Base-by-base conservation (phyloP, 35 echinoderm and acorn worm genomes). In the Patiria miniata region DNA sequence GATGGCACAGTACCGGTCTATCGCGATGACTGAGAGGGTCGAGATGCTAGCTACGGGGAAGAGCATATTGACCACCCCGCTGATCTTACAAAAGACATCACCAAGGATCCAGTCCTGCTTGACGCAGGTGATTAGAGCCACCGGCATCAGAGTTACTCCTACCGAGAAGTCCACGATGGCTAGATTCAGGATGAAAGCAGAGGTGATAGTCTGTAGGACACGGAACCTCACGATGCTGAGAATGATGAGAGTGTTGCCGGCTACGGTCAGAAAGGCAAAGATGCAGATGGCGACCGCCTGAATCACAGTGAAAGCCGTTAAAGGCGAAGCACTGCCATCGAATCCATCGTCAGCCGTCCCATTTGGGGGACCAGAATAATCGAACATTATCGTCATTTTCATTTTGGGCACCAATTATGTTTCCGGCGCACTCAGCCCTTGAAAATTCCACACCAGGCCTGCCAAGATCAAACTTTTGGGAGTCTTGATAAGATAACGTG, bases 1-100 rank as follows among this genome's bases (percentile, higher is more conserved):
- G 39, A 81, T 81, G 26, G 79, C 79, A 19, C 79, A 81, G 42
- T 81, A 81, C 18, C 79, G 39, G 50, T 81, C 79, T 21, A 50
- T 40, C 21, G 79, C 79, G 9, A 81, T 51, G 26, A 51, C 39
- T 17, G 39, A 40, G 6, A 81, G 40, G 23, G 79, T 81, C 14
- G 22, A 30, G 2, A 81, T 81, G 40, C 79, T 81, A 0, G 79
- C 37, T 21, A 19, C 17, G 17, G 37, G 40, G 37, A 81, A 29
- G 28, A 47, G 79, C 77, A 81, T 29, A 30, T 81, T 81, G 18
- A 81, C 30, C 23, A 50, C 39, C 50, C 79, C 79, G 50, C 79
- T 29, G 23, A 81, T 21, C 40, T 81, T 3, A 5, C 79, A 81
- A 7, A 81, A 81, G 22, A 29, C 44, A 0, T 40, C 9, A 17